Percentiles rank a stretch among this genome's conserved stretches.
These are phyloP conservation scores for Leptinotarsa rubiginosa DNA, from an alignment of 2,888 invertebrate genomes.

Conservation along the genomic window DNA sequence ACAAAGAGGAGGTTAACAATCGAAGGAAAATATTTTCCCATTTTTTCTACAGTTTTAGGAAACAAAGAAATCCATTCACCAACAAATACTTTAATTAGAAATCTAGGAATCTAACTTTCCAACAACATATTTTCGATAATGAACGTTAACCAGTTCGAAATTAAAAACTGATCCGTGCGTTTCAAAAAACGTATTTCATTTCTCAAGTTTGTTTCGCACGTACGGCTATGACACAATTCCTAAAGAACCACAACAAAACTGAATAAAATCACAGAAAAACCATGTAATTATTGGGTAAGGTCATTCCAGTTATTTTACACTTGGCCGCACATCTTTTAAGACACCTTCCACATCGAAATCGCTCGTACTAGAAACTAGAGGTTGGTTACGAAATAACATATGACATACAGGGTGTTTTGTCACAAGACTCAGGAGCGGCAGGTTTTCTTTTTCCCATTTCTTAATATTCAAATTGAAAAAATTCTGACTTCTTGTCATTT, in stretches of 20 bases:
- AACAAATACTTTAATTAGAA: neutral
- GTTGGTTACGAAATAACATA: neutral
- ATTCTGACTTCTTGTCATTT: no score
- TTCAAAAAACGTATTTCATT: conserved; percentile 45
- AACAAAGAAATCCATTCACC: neutral
- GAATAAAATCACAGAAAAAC: conserved; percentile 44
- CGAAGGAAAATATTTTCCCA: no score
- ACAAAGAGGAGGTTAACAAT: no score
- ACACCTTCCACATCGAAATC: conserved; percentile 32
- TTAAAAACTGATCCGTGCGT: conserved; percentile 34
- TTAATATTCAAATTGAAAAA: no score
- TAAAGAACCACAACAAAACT: conserved; percentile 47
- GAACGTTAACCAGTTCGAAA: conserved; percentile 25
- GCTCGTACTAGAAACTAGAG: conserved; percentile 11
- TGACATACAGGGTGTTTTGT: neutral
- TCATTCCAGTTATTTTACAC: conserved; percentile 60
- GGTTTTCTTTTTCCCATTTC: no score
- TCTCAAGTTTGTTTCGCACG: conserved; percentile 52
- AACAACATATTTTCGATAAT: conserved; percentile 19
- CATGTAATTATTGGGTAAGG: conserved; percentile 56
- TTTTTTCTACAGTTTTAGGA: no score
- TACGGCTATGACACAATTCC: conserved; percentile 55
- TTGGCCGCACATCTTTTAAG: conserved; percentile 51
- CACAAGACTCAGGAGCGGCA: neutral
- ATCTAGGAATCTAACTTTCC: neutral